A percentile compares a stretch with the other conserved stretches of the same genome.
Conservation (phyloP, 2,113 vertebrate species). For the Glaucomys volans region DNA sequence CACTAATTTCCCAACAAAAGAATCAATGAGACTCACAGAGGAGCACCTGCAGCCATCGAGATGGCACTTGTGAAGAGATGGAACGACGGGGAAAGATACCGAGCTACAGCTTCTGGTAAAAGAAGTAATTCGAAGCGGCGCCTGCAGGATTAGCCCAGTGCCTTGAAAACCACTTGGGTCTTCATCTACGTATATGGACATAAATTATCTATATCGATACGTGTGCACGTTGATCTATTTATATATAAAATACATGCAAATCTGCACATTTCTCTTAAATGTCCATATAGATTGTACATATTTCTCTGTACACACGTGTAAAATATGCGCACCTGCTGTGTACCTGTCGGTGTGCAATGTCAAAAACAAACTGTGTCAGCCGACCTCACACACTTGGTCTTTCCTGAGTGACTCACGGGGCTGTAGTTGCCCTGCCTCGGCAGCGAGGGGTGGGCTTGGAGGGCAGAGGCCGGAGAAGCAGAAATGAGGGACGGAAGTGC, state of each 20-base stretch:
- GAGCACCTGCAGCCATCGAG: neutral
- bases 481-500: too few species aligned
- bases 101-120: neutral
- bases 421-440: too few species aligned
- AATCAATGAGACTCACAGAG: neutral
- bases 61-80: neutral
- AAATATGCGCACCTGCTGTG: too few species aligned
- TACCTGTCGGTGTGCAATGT: too few species aligned
- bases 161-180: neutral
- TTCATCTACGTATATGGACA: neutral
- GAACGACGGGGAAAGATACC: fast-evolving
- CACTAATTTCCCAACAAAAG: neutral
- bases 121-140: neutral
- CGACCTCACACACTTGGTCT: too few species aligned
- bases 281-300: neutral
- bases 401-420: too few species aligned
- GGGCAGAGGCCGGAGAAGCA: too few species aligned
- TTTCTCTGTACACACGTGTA: neutral
- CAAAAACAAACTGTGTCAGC: too few species aligned
- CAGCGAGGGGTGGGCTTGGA: too few species aligned
- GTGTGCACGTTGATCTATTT: neutral
- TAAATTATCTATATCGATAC: neutral
- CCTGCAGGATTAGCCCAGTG: neutral
- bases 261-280: neutral
- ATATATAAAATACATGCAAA: neutral